Base-by-base conservation (phyloP, 1,140 invertebrate genomes). In the Musca domestica region DNA sequence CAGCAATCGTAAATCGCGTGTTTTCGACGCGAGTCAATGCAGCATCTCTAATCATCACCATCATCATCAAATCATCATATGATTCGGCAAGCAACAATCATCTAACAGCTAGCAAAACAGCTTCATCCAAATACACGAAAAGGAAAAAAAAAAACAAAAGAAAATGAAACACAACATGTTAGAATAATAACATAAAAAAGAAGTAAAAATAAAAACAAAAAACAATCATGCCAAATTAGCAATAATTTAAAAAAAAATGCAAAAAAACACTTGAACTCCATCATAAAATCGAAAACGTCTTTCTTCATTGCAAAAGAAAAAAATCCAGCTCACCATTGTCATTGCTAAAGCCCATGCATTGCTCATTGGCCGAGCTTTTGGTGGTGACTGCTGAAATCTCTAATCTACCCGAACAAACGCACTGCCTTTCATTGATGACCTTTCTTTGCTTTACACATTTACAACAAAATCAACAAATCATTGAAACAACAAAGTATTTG, bases 11-110 rank as follows among this genome's bases (percentile, higher is more conserved):
- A 61, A 61, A 56, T 61, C 56, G 56, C 56, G 56, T 61, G 56
- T n/a, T 19, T 61, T 41, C 34, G 34, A 61, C 56, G 56, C 56
- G 56, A 61, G 56, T 41, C 10, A 61, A 61, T 61, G 56, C 27
- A 34, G 56, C 17, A 61, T 41, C 56, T 9, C n/a, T n/a, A n/a
- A n/a, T n/a, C n/a, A n/a, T n/a, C n/a, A n/a, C n/a, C n/a, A n/a
- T n/a, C n/a, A 34, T 20, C 20, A 25, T 10, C 17, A 51, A n/a
- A 51, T 51, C n/a, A 51, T 20, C 17, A 19, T 12, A 46, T 2
- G 15, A 12, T 46, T 46, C 41, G 10, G 15, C 15, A n/a, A 15
- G n/a, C 27, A 61, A 61, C 17, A 19, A 17, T 17, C 19, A 34
- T 41, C 17, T n/a, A 61, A 5, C 25, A 58, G 6, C 17, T 34